A percentile compares a stretch with the other conserved stretches of the same genome.
Conservation (phyloP, 2,113 vertebrate genomes). For the Scartelaos histophorus region DNA sequence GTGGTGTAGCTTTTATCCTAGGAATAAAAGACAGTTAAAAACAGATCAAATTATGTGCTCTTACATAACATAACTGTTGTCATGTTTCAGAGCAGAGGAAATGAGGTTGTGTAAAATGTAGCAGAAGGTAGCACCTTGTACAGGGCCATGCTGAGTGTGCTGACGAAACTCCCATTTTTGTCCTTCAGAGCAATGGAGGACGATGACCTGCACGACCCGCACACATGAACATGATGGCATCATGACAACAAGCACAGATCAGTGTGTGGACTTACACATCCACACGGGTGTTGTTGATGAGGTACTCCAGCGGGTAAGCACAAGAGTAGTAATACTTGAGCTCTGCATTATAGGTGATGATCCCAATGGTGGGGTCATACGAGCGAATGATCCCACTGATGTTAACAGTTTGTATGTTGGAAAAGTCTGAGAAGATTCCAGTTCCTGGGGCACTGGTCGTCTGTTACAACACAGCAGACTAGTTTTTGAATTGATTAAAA, state of each 20-base stretch:
- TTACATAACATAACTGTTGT: conserved; percentile 13
- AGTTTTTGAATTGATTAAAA: conserved; percentile 19
- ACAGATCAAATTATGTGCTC: neutral
- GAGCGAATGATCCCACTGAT: conserved; percentile 69
- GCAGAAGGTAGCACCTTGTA: conserved; percentile 45
- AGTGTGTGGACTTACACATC: conserved; percentile 65
- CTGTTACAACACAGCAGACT: conserved; percentile 38
- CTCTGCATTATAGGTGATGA: conserved; percentile 72
- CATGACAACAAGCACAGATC: too few relatives aligned
- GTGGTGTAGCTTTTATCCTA: conserved; percentile 66
- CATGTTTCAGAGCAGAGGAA: neutral
- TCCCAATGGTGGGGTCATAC: conserved; percentile 62
- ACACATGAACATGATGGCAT: neutral
- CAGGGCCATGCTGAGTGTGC: conserved; percentile 70
- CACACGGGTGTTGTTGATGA: conserved; percentile 76
- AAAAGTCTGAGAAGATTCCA: conserved; percentile 72
- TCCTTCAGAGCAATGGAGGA: conserved; percentile 73
- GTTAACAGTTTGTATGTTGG: conserved; percentile 71
- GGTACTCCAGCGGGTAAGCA: conserved; percentile 75
- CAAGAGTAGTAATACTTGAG: conserved; percentile 77
- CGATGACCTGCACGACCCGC: conserved; percentile 54
- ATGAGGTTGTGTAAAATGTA: neutral
- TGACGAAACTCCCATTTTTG: conserved; percentile 77
- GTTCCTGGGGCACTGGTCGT: conserved; percentile 57
- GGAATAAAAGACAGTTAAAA: conserved; percentile 10